phyloP scores from a whole-genome alignment of 2,113 vertebrate species.

The Mus pahari region DNA sequence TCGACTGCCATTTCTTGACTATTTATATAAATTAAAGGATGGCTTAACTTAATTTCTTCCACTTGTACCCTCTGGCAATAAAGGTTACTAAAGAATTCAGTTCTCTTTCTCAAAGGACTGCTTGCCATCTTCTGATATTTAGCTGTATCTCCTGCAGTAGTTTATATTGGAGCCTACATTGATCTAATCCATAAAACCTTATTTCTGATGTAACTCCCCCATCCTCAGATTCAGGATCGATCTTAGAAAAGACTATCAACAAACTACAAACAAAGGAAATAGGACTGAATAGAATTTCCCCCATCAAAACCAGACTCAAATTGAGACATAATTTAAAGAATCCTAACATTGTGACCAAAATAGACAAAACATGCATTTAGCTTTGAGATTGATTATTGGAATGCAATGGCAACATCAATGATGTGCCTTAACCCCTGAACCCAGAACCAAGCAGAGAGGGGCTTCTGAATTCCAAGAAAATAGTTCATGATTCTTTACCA shows the following conservation, averaged over 20 bases:
- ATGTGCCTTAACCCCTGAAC: background rate
- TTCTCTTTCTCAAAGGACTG: slow-evolving; percentile 51
- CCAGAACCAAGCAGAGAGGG: background rate
- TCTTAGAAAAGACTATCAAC: slow-evolving; percentile 67
- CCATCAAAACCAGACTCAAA: slow-evolving; percentile 66
- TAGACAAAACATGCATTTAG: slow-evolving; percentile 76
- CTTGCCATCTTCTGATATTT: slow-evolving; percentile 70
- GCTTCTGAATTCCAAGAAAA: background rate
- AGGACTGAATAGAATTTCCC: slow-evolving; percentile 68
- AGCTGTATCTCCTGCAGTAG: slow-evolving; percentile 65
- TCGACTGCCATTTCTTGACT: slow-evolving; percentile 75
- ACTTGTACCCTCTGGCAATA: slow-evolving; percentile 65
- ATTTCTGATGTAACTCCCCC: slow-evolving; percentile 52
- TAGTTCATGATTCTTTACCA: slow-evolving; percentile 1
- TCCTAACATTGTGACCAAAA: slow-evolving; percentile 75
- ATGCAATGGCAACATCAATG: slow-evolving; percentile 39
- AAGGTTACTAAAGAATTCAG: slow-evolving; percentile 68
- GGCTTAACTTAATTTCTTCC: slow-evolving; percentile 80
- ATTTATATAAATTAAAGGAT: slow-evolving; percentile 81
- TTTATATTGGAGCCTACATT: slow-evolving; percentile 73
- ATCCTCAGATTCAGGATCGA: slow-evolving; percentile 59
- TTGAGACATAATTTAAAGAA: slow-evolving; percentile 75
- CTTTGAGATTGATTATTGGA: background rate
- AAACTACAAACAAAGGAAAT: slow-evolving; percentile 72
- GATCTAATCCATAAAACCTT: slow-evolving; percentile 78